Evolutionary conservation across 2,113 vertebrate species (phyloP).

Genomic region (Shinisaurus crocodilurus): DNA sequence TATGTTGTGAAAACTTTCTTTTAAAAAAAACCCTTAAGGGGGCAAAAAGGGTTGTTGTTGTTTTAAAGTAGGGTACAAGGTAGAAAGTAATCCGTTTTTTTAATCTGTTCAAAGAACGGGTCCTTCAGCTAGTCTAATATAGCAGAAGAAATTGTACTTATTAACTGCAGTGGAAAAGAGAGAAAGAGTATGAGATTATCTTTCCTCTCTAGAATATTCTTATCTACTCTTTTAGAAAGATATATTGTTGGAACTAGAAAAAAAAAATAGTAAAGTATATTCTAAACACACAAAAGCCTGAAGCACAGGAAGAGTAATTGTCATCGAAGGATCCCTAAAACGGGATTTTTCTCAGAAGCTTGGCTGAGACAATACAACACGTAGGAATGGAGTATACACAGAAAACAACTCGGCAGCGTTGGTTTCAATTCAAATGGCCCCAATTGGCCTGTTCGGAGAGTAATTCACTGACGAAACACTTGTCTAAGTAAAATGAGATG

Average conservation of each 20-base stretch:
- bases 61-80: too few species aligned
- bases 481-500: not conserved
- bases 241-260: not conserved
- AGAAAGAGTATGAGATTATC: not conserved
- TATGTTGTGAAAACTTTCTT: too few species aligned
- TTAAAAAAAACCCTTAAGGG: too few species aligned
- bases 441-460: not conserved
- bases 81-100: too few species aligned
- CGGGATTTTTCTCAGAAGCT: not conserved
- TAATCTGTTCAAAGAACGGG: too few species aligned
- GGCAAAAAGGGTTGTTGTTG: too few species aligned
- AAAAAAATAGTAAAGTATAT: not conserved
- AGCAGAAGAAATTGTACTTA: not conserved
- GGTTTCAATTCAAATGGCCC: not conserved
- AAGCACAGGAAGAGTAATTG: not conserved
- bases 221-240: not conserved
- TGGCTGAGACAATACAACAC: not conserved
- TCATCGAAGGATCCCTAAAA: not conserved
- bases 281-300: not conserved
- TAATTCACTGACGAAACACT: not conserved
- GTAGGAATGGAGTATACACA: not conserved
- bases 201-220: not conserved
- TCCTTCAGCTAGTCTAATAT: not conserved
- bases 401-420: not conserved
- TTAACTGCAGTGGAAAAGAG: not conserved